Evolutionary conservation across 1,140 invertebrate genomes (phyloP).

Genomic region (Potamilus streckersoni): DNA sequence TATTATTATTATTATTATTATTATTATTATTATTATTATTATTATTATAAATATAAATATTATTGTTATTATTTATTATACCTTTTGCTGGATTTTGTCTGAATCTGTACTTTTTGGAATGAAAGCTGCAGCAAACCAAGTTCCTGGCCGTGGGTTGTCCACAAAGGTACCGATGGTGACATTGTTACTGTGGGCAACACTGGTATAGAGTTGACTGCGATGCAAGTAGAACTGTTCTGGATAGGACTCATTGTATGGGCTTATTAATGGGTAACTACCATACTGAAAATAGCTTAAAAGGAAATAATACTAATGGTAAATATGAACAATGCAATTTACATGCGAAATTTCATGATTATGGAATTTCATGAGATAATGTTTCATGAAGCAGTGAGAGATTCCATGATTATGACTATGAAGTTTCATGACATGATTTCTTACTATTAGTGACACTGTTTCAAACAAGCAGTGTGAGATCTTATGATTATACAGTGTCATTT

Average conservation of each 20-base stretch:
- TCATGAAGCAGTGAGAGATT: background rate
- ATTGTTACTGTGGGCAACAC: slow-evolving; percentile 8
- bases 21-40: background rate
- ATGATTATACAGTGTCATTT: background rate
- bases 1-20: too few species aligned
- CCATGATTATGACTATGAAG: background rate
- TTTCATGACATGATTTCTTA: background rate
- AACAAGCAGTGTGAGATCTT: background rate
- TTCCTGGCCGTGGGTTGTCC: slow-evolving; percentile 11
- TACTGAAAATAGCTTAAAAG: slow-evolving; percentile 25
- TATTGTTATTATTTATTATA: background rate
- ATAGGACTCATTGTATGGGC: slow-evolving; percentile 26
- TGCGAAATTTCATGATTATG: background rate
- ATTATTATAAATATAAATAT: too few species aligned
- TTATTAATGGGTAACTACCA: slow-evolving; percentile 26
- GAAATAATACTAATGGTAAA: background rate
- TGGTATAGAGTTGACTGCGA: slow-evolving; percentile 12
- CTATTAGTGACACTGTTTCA: background rate
- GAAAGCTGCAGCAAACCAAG: slow-evolving; percentile 25
- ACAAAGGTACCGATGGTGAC: slow-evolving; percentile 13
- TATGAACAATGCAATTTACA: background rate
- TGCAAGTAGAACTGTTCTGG: slow-evolving; percentile 23
- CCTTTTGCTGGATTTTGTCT: slow-evolving; percentile 24
- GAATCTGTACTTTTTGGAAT: slow-evolving; percentile 11
- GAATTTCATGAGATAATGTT: background rate